phyloP scores from a whole-genome alignment of 2,797 vertebrate species.

The Eupleurogrammus muticus region DNA sequence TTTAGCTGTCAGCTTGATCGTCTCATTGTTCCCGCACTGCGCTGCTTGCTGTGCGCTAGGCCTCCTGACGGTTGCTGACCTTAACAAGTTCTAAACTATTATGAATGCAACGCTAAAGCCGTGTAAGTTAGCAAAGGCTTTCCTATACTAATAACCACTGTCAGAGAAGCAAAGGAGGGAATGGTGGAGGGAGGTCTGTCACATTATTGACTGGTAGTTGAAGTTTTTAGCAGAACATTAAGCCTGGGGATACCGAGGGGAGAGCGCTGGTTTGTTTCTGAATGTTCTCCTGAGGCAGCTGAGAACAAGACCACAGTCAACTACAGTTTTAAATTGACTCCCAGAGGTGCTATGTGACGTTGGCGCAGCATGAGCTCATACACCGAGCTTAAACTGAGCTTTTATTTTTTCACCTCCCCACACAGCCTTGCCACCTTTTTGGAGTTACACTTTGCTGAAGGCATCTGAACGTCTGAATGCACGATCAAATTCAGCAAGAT shows the following conservation, averaged over 20 bases:
- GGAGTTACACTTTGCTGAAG: background rate
- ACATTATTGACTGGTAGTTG: slow-evolving; percentile 73
- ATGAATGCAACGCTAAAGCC: slow-evolving; percentile 66
- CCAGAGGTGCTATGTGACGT: slow-evolving; percentile 33
- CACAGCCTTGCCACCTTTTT: slow-evolving; percentile 3
- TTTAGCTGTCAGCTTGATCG: slow-evolving; percentile 67
- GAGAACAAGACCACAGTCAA: slow-evolving; percentile 42
- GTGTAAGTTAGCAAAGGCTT: slow-evolving; percentile 47
- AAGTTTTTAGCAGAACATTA: slow-evolving; percentile 64
- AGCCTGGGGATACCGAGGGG: slow-evolving; percentile 49
- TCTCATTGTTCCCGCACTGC: slow-evolving; percentile 43
- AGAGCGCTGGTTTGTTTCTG: slow-evolving; percentile 64
- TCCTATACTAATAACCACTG: slow-evolving; percentile 57
- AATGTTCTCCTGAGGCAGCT: slow-evolving; percentile 55
- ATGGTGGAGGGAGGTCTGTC: slow-evolving; percentile 41
- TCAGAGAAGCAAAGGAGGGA: slow-evolving; percentile 35
- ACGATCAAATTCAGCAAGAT: background rate
- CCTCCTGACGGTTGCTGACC: slow-evolving; percentile 66
- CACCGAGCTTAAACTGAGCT: slow-evolving; percentile 26
- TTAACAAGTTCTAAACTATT: slow-evolving; percentile 73
- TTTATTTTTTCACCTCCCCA: slow-evolving; percentile 1
- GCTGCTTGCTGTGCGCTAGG: slow-evolving; percentile 12
- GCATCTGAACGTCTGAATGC: background rate
- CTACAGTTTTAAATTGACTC: slow-evolving; percentile 46
- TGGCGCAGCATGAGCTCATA: slow-evolving; percentile 29